Percentiles rank a stretch among this genome's conserved stretches.
Evolutionary conservation across 2,113 vertebrate genomes (phyloP).

Genomic region (Nipponia nippon): DNA sequence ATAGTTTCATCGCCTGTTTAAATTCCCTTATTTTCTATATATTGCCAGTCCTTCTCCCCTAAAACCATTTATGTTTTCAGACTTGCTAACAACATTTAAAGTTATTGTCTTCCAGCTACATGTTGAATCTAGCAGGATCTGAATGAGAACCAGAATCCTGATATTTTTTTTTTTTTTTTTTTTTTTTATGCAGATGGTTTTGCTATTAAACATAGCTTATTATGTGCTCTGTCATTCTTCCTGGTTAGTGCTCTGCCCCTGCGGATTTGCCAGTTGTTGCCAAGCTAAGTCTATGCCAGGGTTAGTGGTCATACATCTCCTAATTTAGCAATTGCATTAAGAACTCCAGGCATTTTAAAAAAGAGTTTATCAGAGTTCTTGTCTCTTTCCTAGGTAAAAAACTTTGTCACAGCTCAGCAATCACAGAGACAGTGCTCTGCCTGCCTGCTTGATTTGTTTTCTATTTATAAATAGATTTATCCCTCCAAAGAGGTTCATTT

Average conservation of each 20-base stretch:
- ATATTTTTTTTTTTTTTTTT: too few species aligned
- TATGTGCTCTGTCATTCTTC: background rate
- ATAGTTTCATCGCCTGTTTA: background rate
- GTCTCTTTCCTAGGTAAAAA: background rate
- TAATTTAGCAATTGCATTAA: background rate
- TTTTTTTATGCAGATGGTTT: background rate
- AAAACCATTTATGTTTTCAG: background rate
- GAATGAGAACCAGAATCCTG: background rate
- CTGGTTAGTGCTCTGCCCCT: background rate
- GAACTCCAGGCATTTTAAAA: background rate
- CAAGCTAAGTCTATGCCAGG: background rate
- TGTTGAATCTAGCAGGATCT: background rate
- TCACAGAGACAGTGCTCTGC: background rate
- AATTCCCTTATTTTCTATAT: background rate
- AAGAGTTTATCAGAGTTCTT: background rate
- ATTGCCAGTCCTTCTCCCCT: background rate
- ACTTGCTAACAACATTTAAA: background rate
- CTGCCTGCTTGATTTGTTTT: slow-evolving; percentile 22
- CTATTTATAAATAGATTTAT: slow-evolving; percentile 15
- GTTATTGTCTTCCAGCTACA: background rate
- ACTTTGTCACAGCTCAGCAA: background rate
- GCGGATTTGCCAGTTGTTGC: background rate
- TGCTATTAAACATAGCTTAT: background rate
- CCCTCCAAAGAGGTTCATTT: background rate
- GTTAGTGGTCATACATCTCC: background rate